Percentiles rank a stretch among this genome's conserved stretches.
phyloP scores from a whole-genome alignment of 2,888 invertebrate genomes.

The Sturmia bella region DNA sequence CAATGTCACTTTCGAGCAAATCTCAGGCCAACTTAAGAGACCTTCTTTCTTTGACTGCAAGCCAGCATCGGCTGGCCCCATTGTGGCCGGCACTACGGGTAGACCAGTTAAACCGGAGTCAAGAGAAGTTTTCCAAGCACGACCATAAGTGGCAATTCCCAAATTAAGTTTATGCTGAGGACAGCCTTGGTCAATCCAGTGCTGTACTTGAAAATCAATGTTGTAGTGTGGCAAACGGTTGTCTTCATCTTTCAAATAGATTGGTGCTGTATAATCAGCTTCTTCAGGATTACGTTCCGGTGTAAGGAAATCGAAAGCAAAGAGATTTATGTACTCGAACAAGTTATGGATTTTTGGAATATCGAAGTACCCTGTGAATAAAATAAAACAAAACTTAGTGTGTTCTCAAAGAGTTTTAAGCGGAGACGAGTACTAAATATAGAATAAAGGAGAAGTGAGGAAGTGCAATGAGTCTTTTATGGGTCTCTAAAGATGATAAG shows the following conservation, averaged over 20 bases:
- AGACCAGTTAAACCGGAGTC: slow-evolving; percentile 89
- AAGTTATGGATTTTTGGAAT: slow-evolving; percentile 87
- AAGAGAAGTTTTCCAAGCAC: slow-evolving; percentile 89
- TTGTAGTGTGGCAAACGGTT: slow-evolving; percentile 85
- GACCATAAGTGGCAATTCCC: slow-evolving; percentile 88
- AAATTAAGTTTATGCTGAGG: slow-evolving; percentile 87
- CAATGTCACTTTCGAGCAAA: slow-evolving; percentile 87
- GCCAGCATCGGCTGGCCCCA: slow-evolving; percentile 87
- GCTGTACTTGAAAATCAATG: slow-evolving; percentile 85
- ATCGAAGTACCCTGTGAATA: slow-evolving; percentile 88
- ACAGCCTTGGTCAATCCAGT: slow-evolving; percentile 84
- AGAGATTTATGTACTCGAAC: slow-evolving; percentile 90
- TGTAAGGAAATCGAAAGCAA: slow-evolving; percentile 90
- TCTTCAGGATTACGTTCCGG: slow-evolving; percentile 89
- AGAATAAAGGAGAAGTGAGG: no score
- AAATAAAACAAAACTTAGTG: not conserved
- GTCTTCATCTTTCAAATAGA: slow-evolving; percentile 88
- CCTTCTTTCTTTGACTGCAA: slow-evolving; percentile 87
- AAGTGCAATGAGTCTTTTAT: no score
- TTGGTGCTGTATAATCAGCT: slow-evolving; percentile 89
- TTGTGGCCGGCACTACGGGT: slow-evolving; percentile 86
- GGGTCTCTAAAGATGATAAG: no score
- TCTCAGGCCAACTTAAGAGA: slow-evolving; percentile 89
- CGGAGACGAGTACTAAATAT: no score
- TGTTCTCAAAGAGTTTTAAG: not conserved